phyloP scores from a whole-genome alignment of 2,797 vertebrate genomes.

The Epinephelus awoara region DNA sequence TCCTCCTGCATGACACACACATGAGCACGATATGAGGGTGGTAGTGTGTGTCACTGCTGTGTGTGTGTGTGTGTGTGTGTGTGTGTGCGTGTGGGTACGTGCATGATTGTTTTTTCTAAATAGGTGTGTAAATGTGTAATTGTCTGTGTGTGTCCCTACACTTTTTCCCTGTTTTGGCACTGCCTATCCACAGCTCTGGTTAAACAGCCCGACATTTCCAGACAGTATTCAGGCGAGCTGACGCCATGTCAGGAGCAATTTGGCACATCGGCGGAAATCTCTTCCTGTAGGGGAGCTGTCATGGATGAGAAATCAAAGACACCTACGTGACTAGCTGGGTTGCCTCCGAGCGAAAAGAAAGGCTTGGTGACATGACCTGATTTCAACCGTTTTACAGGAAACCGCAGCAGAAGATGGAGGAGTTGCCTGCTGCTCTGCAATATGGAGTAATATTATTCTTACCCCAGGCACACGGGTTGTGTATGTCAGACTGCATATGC shows the following conservation, averaged over 20 bases:
- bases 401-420: conserved; percentile 30
- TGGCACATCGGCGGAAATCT: conserved; percentile 40
- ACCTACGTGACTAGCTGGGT: conserved; percentile 54
- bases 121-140: conserved; percentile 30
- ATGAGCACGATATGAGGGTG: conserved; percentile 16
- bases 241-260: conserved; percentile 73
- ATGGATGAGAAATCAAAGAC: conserved; percentile 69
- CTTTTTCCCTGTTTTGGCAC: conserved; percentile 26
- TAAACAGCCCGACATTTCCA: conserved; percentile 44
- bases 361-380: conserved; percentile 64
- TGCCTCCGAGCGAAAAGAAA: conserved; percentile 54
- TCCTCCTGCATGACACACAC: conserved; percentile 54
- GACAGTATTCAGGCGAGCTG: conserved; percentile 57
- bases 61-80: not conserved
- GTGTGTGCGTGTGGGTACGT: not conserved
- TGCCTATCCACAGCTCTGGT: conserved; percentile 51
- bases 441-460: conserved; percentile 45
- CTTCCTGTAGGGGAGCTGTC: conserved; percentile 66
- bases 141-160: conserved; percentile 26
- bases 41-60: not conserved
- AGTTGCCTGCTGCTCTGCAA: conserved; percentile 48
- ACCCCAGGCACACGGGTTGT: conserved; percentile 46
- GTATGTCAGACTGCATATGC: conserved; percentile 60
- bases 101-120: conserved; percentile 6
- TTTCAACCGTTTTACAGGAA: conserved; percentile 52